phyloP scores from a whole-genome alignment of 2,888 invertebrate species.

The Eubasilissa splendida region DNA sequence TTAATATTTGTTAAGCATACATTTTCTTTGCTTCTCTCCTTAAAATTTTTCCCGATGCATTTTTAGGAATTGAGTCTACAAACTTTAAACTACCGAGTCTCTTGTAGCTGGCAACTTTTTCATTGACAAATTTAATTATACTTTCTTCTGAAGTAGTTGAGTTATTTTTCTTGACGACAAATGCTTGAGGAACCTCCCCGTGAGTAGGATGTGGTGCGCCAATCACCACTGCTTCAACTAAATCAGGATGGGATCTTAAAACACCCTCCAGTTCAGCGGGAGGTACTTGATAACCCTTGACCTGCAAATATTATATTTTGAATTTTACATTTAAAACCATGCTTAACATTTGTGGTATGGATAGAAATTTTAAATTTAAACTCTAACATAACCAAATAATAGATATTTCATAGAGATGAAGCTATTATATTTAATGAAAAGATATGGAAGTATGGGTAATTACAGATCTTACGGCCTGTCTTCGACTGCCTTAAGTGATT shows the following conservation, averaged over 20 bases:
- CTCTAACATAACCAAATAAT: background rate
- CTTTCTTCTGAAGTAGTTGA: constrained; percentile 69
- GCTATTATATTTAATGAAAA: no score
- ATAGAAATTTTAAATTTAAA: background rate
- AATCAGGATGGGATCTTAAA: constrained; percentile 76
- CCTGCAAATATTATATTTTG: constrained; percentile 63
- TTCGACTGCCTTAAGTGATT: no score
- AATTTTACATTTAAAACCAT: background rate
- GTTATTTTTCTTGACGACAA: constrained; percentile 71
- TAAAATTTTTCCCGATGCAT: constrained; percentile 84
- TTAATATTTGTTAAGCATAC: background rate
- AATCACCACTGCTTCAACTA: constrained; percentile 84
- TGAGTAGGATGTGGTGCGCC: constrained; percentile 75
- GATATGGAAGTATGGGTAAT: no score
- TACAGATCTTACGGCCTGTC: no score
- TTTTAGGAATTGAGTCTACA: constrained; percentile 81
- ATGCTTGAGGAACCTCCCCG: constrained; percentile 82
- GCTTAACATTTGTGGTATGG: no score
- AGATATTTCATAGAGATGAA: no score
- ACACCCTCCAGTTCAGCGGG: constrained; percentile 66
- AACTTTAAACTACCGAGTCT: constrained; percentile 80
- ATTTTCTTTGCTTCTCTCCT: constrained; percentile 73
- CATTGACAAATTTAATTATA: constrained; percentile 76
- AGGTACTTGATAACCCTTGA: constrained; percentile 69
- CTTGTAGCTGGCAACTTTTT: constrained; percentile 85